phyloP scores from a whole-genome alignment of 37 sponge, comb jelly and placozoan species.

The Petrosia ficiformis region DNA sequence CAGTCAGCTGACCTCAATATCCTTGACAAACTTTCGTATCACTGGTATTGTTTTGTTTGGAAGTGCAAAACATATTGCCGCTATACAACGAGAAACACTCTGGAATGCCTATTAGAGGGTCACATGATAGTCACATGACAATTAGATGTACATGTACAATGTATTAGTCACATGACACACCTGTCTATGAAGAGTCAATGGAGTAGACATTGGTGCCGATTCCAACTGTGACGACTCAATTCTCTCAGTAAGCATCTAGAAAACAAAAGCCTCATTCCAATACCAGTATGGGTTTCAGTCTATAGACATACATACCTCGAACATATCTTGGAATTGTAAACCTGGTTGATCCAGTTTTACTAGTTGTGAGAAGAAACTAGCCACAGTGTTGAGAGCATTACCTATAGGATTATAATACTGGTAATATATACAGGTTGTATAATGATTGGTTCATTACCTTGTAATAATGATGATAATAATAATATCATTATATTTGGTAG shows the following conservation, averaged over 20 bases:
- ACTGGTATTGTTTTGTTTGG: constrained; percentile 48
- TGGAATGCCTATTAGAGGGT: constrained; percentile 88
- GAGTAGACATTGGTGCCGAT: neutral
- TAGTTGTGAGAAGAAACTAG: constrained; percentile 70
- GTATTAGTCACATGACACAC: constrained; percentile 6
- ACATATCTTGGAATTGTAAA: constrained; percentile 37
- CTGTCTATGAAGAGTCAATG: neutral
- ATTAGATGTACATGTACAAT: neutral
- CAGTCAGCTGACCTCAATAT: constrained; percentile 51
- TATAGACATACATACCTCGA: constrained; percentile 27
- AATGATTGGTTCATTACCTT: too few relatives aligned
- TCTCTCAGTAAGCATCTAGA: too few relatives aligned
- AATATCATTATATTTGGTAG: constrained; percentile 58
- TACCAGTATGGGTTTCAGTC: too few relatives aligned
- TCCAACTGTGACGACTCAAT: too few relatives aligned
- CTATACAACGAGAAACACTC: constrained; percentile 81
- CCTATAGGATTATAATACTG: constrained; percentile 33
- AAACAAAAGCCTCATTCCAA: too few relatives aligned
- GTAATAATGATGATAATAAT: constrained; percentile 72
- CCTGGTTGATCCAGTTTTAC: constrained; percentile 51
- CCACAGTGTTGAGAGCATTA: constrained; percentile 61
- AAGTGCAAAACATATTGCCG: constrained; percentile 62
- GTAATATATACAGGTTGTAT: too few relatives aligned
- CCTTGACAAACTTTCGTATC: constrained; percentile 62
- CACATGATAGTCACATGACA: too few relatives aligned